Conservation (phyloP, 2,113 vertebrate genomes). For the Gallinago undulata region DNA sequence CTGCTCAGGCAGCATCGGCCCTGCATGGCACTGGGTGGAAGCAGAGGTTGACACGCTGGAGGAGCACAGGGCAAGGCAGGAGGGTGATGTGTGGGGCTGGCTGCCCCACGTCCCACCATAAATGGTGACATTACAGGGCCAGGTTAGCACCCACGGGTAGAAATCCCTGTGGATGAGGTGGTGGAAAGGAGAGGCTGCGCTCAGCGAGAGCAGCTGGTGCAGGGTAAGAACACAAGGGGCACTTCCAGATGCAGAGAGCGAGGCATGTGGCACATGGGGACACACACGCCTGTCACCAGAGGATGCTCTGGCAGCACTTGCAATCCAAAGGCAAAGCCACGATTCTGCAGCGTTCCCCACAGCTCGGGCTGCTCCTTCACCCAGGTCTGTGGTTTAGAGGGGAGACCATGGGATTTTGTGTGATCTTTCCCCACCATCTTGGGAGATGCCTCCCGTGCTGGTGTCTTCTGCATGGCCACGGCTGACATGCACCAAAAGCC, state of each 20-base stretch:
- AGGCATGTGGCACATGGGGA: fast-evolving
- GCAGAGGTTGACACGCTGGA: not conserved
- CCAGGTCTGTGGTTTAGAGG: not conserved
- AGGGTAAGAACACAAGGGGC: not conserved
- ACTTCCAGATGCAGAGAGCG: not conserved
- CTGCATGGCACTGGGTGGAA: not conserved
- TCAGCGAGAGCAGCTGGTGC: fast-evolving
- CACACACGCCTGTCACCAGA: fast-evolving
- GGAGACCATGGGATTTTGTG: not conserved
- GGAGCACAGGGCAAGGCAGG: not conserved
- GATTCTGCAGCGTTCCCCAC: fast-evolving
- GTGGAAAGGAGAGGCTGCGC: not conserved
- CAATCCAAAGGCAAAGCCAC: fast-evolving
- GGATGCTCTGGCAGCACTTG: not conserved
- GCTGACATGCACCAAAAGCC: not conserved
- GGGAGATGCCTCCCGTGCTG: not conserved
- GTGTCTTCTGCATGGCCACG: too few relatives aligned
- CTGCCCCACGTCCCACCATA: fast-evolving
- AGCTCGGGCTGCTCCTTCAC: not conserved
- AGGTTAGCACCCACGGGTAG: not conserved
- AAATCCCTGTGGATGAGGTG: fast-evolving
- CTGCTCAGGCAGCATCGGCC: not conserved
- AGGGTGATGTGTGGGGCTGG: not conserved
- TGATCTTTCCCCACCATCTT: not conserved
- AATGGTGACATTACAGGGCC: not conserved